These are phyloP conservation scores for Perithous albicinctus DNA, from an alignment of 2,888 invertebrate species.

Conservation along the genomic window DNA sequence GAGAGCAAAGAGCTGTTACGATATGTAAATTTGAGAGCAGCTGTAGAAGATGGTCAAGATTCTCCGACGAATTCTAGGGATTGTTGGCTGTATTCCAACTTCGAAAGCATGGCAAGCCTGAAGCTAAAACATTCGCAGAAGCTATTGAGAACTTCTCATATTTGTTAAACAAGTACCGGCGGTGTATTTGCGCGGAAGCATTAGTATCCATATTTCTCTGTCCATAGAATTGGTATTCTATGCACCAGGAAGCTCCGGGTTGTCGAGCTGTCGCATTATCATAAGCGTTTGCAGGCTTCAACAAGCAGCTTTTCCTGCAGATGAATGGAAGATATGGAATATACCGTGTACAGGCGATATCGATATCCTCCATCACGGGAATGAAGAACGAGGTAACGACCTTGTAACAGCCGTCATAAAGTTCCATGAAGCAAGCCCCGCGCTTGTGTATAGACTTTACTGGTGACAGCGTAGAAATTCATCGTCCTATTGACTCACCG, in stretches of 20 bases:
- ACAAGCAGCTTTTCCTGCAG: slow-evolving; percentile 13
- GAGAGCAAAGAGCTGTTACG: too few relatives aligned
- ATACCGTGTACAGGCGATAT: neutral
- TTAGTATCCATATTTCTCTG: slow-evolving; percentile 20
- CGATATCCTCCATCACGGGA: neutral
- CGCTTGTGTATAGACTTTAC: slow-evolving; percentile 5
- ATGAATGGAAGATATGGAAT: slow-evolving; percentile 32
- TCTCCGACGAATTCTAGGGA: neutral
- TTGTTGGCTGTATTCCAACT: neutral
- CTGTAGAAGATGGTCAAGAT: neutral
- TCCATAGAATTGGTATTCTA: slow-evolving; percentile 2
- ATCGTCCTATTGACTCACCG: neutral
- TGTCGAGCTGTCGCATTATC: slow-evolving; percentile 46
- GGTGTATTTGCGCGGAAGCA: neutral
- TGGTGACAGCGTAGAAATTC: neutral
- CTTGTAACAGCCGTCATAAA: slow-evolving; percentile 52
- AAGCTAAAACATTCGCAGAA: neutral
- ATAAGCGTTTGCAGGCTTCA: slow-evolving; percentile 42
- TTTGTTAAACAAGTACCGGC: slow-evolving; percentile 5
- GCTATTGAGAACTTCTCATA: slow-evolving; percentile 6
- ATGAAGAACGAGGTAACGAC: slow-evolving; percentile 42
- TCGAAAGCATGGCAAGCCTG: neutral
- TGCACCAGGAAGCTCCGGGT: slow-evolving; percentile 2
- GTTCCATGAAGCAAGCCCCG: slow-evolving; percentile 11
- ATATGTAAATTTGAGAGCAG: neutral